Percentiles rank a stretch among this genome's conserved stretches.
Conservation (phyloP, 2,888 invertebrate genomes). For the Ectemnius cavifrons region DNA sequence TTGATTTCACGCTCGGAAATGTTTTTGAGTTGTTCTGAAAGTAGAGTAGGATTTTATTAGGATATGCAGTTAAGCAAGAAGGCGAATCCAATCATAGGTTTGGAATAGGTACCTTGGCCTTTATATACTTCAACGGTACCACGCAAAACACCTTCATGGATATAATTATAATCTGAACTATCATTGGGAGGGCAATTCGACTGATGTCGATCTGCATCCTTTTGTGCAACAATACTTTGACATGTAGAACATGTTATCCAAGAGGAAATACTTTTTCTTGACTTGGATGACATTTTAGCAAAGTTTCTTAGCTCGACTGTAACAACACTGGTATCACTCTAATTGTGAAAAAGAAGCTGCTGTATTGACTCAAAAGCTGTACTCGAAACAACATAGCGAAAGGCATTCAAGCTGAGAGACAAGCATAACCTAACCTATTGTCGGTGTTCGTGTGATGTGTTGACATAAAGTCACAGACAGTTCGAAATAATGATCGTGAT, state of each 20-base stretch:
- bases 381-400: no score
- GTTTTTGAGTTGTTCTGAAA: conserved; percentile 65
- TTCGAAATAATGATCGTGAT: no score
- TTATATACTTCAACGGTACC: conserved; percentile 70
- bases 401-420: no score
- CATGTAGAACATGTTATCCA: conserved; percentile 85
- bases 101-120: conserved; percentile 64
- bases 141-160: conserved; percentile 68
- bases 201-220: conserved; percentile 81
- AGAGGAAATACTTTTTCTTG: conserved; percentile 68
- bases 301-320: neutral
- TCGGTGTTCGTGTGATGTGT: no score
- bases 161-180: conserved; percentile 72
- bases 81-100: neutral
- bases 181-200: conserved; percentile 79
- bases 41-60: conserved; percentile 2
- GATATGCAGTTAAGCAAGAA: neutral
- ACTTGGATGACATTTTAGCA: conserved; percentile 57
- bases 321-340: no score
- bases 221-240: conserved; percentile 80
- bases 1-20: conserved; percentile 78
- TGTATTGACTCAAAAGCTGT: no score
- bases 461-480: no score
- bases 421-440: no score
- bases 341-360: no score